phyloP scores from a whole-genome alignment of 2,797 vertebrate genomes.

The Dermochelys coriacea region DNA sequence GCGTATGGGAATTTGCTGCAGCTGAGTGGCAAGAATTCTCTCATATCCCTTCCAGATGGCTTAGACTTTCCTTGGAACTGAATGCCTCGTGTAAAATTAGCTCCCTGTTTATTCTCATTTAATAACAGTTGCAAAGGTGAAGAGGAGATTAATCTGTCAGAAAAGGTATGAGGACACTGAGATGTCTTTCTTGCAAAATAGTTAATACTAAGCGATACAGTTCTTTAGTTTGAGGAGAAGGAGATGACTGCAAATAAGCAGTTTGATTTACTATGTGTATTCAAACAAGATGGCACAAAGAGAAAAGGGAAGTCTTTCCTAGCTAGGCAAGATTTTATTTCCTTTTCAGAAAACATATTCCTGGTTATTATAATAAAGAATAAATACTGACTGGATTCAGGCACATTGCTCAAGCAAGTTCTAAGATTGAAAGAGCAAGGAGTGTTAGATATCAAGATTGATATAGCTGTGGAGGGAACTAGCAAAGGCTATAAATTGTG shows the following conservation, averaged over 20 bases:
- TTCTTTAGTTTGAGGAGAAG: not conserved
- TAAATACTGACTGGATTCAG: not conserved
- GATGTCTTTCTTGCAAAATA: not conserved
- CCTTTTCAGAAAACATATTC: not conserved
- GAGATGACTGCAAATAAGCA: not conserved
- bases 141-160: not conserved
- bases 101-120: constrained; percentile 26
- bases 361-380: not conserved
- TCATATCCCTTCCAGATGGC: constrained; percentile 31
- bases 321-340: not conserved
- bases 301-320: not conserved
- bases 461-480: not conserved
- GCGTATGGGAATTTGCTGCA: not conserved
- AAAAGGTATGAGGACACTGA: constrained; percentile 14
- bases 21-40: not conserved
- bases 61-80: constrained; percentile 8
- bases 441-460: not conserved
- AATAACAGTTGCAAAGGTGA: constrained; percentile 48
- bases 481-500: not conserved
- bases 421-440: not conserved
- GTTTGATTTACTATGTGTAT: not conserved
- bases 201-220: not conserved
- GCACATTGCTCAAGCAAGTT: not conserved
- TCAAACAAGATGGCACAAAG: not conserved
- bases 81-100: constrained; percentile 27